Conservation (phyloP, 1,140 invertebrate genomes). For the Streblospio benedicti region DNA sequence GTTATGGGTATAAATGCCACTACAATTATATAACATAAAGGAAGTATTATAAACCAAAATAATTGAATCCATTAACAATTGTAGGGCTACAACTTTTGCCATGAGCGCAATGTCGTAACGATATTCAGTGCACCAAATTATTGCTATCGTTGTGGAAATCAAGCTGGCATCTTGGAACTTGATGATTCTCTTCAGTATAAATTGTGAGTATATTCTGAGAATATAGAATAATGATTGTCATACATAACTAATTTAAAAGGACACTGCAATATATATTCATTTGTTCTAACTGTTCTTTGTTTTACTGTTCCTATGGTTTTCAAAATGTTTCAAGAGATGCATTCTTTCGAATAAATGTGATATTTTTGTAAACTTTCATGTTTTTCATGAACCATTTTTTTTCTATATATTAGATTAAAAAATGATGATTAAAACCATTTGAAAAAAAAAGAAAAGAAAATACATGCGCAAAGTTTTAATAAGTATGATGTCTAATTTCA, state of each 20-base stretch:
- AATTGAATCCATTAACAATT: no score
- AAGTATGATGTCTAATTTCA: constrained; percentile 47
- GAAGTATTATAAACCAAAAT: no score
- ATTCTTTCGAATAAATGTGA: neutral
- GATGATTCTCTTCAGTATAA: constrained; percentile 65
- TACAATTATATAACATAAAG: no score
- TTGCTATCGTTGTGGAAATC: constrained; percentile 99
- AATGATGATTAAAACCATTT: neutral
- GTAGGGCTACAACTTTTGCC: constrained; percentile 99
- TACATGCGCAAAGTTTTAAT: neutral
- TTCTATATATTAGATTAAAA: neutral
- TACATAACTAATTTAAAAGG: neutral
- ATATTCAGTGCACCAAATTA: constrained; percentile 99
- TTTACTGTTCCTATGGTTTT: neutral
- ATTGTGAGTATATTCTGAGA: neutral
- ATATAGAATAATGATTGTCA: neutral
- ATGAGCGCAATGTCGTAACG: constrained; percentile 97
- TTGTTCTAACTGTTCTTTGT: neutral
- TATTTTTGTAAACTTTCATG: neutral
- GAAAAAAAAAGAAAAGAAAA: neutral
- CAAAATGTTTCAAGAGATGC: neutral
- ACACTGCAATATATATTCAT: neutral
- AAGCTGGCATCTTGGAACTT: constrained; percentile 99
- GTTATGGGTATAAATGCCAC: no score
- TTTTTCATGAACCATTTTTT: neutral